Percentiles rank a stretch among this genome's conserved stretches.
These are phyloP conservation scores for Candidula unifasciata DNA, from an alignment of 2,888 invertebrate genomes.

Conservation along the genomic window DNA sequence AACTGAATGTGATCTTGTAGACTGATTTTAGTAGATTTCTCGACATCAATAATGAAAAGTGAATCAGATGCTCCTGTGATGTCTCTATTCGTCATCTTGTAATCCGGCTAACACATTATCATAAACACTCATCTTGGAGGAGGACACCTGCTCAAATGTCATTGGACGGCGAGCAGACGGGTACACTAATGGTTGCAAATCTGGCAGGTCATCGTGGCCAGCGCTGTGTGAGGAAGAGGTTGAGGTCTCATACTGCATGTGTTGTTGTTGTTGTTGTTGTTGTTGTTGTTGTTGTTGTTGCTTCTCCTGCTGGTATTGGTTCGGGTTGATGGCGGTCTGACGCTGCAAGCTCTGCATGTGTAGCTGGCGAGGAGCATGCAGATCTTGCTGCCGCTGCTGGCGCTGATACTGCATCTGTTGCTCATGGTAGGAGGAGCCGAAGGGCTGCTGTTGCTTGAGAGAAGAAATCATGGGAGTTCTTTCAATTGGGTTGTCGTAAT, in stretches of 20 bases:
- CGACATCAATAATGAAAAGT: no score
- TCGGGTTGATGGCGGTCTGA: conserved; percentile 34
- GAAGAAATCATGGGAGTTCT: conserved; percentile 61
- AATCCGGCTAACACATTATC: conserved; percentile 64
- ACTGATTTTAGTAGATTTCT: no score
- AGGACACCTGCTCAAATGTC: conserved; percentile 71
- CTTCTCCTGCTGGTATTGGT: conserved; percentile 25
- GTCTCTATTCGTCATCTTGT: conserved; percentile 18
- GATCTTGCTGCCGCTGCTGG: conserved; percentile 43
- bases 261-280: conserved; percentile 43
- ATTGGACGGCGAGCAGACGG: conserved; percentile 71
- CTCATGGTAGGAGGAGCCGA: conserved; percentile 29
- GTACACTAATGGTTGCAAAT: conserved; percentile 66
- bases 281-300: no score
- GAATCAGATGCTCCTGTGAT: background rate
- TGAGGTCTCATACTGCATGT: conserved; percentile 6
- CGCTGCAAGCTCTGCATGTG: conserved; percentile 32
- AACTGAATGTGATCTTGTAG: no score
- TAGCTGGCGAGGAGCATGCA: conserved; percentile 31
- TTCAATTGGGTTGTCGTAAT: conserved; percentile 68
- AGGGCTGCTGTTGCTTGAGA: background rate
- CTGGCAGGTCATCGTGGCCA: conserved; percentile 49
- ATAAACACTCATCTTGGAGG: conserved; percentile 72
- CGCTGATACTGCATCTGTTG: conserved; percentile 53
- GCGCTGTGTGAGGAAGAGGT: conserved; percentile 13